Evolutionary conservation across 1,140 invertebrate genomes (phyloP).

Genomic region (Thaumatotibia leucotreta): DNA sequence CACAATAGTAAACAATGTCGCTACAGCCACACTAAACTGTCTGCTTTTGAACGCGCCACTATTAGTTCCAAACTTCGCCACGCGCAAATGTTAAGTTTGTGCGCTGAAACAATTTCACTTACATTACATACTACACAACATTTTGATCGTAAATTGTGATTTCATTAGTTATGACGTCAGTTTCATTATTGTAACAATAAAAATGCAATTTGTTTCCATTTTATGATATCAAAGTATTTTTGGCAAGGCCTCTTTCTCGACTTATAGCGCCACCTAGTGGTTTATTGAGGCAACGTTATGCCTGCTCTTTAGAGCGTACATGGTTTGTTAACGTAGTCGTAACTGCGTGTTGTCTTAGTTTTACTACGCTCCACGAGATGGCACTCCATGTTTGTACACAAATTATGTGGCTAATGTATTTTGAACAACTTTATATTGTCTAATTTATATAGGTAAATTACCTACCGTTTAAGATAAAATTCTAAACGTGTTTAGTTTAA

Average conservation of each 20-base stretch:
- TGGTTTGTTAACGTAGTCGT: background rate
- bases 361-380: background rate
- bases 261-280: background rate
- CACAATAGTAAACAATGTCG: background rate
- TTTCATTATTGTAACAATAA: background rate
- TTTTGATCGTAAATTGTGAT: background rate
- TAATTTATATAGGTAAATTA: too few species aligned
- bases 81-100: background rate
- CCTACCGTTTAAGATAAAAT: too few species aligned
- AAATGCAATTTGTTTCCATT: background rate
- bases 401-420: too few species aligned
- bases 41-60: background rate
- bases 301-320: background rate
- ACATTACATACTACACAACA: background rate
- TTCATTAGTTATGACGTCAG: background rate
- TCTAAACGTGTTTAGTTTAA: too few species aligned
- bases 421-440: too few species aligned
- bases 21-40: background rate
- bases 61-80: background rate
- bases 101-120: background rate
- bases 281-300: background rate
- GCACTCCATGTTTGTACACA: background rate
- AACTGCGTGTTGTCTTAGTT: background rate
- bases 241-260: background rate
- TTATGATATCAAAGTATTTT: background rate